Percentiles rank a stretch among this genome's conserved stretches.
phyloP scores from a whole-genome alignment of 2,797 vertebrate genomes.

The Poeciliopsis infans region DNA sequence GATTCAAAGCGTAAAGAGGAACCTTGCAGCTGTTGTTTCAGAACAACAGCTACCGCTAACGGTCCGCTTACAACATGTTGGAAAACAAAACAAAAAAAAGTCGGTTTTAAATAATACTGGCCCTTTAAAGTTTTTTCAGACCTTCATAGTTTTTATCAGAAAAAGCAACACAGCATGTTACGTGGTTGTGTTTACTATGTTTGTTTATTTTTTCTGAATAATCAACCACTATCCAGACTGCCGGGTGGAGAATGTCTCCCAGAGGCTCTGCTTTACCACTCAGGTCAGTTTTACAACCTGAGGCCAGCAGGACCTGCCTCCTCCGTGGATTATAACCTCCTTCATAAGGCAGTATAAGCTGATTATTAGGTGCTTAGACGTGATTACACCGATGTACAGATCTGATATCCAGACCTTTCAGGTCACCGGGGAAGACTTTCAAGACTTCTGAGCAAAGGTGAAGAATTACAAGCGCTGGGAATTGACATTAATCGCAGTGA shows the following conservation, averaged over 20 bases:
- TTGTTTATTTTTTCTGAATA: not conserved
- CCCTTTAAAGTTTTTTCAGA: not conserved
- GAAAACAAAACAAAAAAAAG: too few relatives aligned
- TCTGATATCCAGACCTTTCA: slow-evolving; percentile 43
- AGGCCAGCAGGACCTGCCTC: slow-evolving; percentile 19
- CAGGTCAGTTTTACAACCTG: slow-evolving; percentile 51
- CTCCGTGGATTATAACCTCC: slow-evolving; percentile 37
- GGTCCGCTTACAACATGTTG: too few relatives aligned
- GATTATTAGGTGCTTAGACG: slow-evolving; percentile 60
- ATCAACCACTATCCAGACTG: not conserved
- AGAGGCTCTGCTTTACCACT: not conserved
- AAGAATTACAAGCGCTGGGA: slow-evolving; percentile 51
- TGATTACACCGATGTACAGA: slow-evolving; percentile 30
- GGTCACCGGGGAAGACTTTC: slow-evolving; percentile 48
- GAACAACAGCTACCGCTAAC: not conserved
- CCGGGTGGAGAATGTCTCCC: not conserved
- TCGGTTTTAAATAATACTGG: too few relatives aligned
- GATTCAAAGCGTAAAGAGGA: not conserved
- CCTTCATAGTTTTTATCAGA: not conserved
- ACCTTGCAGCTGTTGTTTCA: not conserved
- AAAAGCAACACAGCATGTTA: not conserved
- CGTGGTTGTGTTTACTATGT: not conserved
- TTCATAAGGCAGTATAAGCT: slow-evolving; percentile 41
- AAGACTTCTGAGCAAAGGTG: slow-evolving; percentile 42
- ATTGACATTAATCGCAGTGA: slow-evolving; percentile 50